phyloP scores from a whole-genome alignment of 2,888 invertebrate genomes.

The Drosophila atripex region DNA sequence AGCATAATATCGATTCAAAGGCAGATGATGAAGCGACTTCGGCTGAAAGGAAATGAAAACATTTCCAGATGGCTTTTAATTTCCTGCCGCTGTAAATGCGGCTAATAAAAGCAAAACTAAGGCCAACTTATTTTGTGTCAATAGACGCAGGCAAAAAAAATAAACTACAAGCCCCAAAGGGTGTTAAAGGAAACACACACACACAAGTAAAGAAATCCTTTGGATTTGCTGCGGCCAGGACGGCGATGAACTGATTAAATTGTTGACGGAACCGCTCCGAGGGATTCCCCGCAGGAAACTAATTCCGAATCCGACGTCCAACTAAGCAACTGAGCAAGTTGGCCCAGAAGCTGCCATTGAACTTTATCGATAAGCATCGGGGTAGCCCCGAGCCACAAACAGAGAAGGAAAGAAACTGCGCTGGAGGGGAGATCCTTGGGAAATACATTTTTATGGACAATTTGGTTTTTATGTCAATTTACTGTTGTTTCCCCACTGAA shows the following conservation, averaged over 20 bases:
- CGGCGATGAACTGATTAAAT: conserved; percentile 77
- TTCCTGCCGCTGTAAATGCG: conserved; percentile 59
- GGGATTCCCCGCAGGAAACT: conserved; percentile 63
- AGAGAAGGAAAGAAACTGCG: conserved; percentile 30
- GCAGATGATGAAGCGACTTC: conserved; percentile 36
- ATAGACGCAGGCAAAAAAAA: conserved; percentile 43
- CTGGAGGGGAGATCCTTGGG: conserved; percentile 59
- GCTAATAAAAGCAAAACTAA: conserved; percentile 69
- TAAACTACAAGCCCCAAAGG: conserved; percentile 50
- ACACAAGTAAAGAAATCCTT: conserved; percentile 33
- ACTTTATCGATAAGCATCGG: conserved; percentile 75
- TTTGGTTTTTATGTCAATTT: conserved; percentile 79
- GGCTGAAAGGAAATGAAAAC: conserved; percentile 48
- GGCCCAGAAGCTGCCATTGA: conserved; percentile 53
- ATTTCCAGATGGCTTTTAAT: conserved; percentile 65
- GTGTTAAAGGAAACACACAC: conserved; percentile 60
- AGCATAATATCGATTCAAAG: conserved; percentile 44
- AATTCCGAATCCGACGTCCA: conserved; percentile 70
- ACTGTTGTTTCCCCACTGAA: conserved; percentile 72
- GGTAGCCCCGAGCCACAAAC: conserved; percentile 14
- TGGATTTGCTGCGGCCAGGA: conserved; percentile 56
- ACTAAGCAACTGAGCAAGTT: conserved; percentile 59
- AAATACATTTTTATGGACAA: conserved; percentile 79
- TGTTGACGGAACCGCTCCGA: conserved; percentile 62
- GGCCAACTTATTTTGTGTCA: conserved; percentile 56